A percentile compares a stretch with the other conserved stretches of the same genome.
phyloP scores from a whole-genome alignment of 1,140 invertebrate genomes.

The Leptopilina boulardi region DNA sequence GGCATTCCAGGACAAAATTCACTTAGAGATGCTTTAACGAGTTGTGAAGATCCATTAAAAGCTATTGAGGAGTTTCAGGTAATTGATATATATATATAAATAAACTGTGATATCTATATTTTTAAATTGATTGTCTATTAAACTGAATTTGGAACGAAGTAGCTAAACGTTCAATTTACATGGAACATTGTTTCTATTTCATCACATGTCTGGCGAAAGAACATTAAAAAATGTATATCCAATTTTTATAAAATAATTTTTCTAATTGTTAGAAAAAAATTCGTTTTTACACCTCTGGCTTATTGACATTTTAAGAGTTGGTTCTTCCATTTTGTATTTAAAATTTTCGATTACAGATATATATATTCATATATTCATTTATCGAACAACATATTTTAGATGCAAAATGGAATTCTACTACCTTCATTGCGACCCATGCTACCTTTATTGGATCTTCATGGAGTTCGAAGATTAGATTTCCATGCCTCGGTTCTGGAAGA shows the following conservation, averaged over 20 bases:
- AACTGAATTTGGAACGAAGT: too few relatives aligned
- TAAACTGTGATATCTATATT: too few relatives aligned
- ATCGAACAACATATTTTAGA: slow-evolving; percentile 69
- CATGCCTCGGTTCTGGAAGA: slow-evolving; percentile 97
- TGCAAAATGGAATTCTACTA: slow-evolving; percentile 95
- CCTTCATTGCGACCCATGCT: slow-evolving; percentile 95
- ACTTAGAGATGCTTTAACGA: slow-evolving; percentile 93
- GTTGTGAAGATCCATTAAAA: slow-evolving; percentile 96
- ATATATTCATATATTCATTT: background rate
- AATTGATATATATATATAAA: slow-evolving; percentile 42
- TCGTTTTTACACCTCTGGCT: too few relatives aligned
- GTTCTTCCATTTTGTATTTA: too few relatives aligned
- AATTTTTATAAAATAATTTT: too few relatives aligned
- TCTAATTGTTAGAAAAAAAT: too few relatives aligned
- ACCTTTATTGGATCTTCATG: slow-evolving; percentile 95
- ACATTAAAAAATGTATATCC: too few relatives aligned
- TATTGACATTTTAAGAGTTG: too few relatives aligned
- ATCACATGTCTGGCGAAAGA: too few relatives aligned
- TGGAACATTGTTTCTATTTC: too few relatives aligned
- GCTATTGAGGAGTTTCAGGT: slow-evolving; percentile 98
- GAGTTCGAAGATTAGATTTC: slow-evolving; percentile 93
- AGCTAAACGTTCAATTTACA: too few relatives aligned
- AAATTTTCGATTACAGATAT: slow-evolving; percentile 40
- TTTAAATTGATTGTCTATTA: slow-evolving; percentile 22
- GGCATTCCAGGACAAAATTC: slow-evolving; percentile 94